Evolutionary conservation across 2,113 vertebrate species (phyloP).

Genomic region (Microcebus jonahi): DNA sequence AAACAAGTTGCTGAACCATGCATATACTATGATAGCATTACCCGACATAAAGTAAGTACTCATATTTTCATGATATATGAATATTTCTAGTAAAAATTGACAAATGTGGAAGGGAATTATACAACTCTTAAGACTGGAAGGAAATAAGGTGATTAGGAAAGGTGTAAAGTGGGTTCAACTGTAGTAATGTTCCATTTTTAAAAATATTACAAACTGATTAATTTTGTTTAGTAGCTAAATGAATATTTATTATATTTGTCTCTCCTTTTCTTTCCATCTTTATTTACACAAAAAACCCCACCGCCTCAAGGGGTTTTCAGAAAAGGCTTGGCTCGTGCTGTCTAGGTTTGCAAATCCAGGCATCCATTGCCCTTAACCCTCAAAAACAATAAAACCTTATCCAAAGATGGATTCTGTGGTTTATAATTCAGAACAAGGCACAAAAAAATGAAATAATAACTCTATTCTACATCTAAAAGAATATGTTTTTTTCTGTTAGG

Average conservation of each 20-base stretch:
- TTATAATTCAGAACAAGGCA: neutral
- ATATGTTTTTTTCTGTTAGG: neutral
- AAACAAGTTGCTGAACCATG: neutral
- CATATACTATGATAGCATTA: too few species aligned
- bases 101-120: neutral
- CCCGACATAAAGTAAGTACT: too few species aligned
- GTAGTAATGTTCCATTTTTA: neutral
- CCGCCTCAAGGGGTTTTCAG: neutral
- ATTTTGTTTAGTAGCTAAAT: neutral
- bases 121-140: neutral
- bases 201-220: neutral
- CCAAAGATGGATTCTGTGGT: neutral
- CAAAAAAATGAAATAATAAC: neutral
- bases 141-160: neutral
- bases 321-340: neutral
- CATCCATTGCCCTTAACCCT: fast-evolving
- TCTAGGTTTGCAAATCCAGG: neutral
- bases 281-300: neutral
- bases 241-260: too few species aligned
- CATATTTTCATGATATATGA: neutral
- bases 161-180: neutral
- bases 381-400: neutral
- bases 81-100: neutral
- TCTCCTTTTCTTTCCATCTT: neutral
- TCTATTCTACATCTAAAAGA: neutral